These are phyloP conservation scores for Gouania willdenowi DNA, from an alignment of 2,797 vertebrate species.

Conservation along the genomic window DNA sequence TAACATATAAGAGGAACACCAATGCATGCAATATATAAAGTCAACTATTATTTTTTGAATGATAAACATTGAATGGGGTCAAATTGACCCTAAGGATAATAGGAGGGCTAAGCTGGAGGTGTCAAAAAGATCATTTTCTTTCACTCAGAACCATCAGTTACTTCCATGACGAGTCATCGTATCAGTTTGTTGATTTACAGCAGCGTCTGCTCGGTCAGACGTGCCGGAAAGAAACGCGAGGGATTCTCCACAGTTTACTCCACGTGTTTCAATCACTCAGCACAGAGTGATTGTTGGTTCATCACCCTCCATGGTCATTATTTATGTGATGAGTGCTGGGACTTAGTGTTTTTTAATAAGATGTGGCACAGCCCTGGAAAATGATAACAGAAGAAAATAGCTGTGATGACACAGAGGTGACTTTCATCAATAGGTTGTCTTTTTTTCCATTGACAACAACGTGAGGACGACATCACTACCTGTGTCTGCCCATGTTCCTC, in stretches of 20 bases:
- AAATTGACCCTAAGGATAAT: too few relatives aligned
- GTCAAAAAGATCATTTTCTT: conserved; percentile 26
- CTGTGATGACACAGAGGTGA: too few relatives aligned
- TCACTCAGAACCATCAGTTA: conserved; percentile 36
- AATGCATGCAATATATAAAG: too few relatives aligned
- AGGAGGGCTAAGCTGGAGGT: not conserved
- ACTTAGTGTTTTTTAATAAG: not conserved
- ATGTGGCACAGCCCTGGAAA: not conserved
- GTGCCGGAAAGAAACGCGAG: conserved; percentile 10
- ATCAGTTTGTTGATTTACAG: conserved; percentile 36
- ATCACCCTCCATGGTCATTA: conserved; percentile 2
- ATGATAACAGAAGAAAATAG: not conserved
- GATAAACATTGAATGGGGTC: too few relatives aligned
- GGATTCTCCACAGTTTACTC: conserved; percentile 30
- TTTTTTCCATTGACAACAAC: not conserved
- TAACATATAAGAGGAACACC: too few relatives aligned
- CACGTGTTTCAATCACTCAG: conserved; percentile 24
- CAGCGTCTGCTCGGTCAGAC: conserved; percentile 3
- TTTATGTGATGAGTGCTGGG: conserved; percentile 8
- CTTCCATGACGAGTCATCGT: conserved; percentile 4
- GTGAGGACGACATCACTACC: not conserved
- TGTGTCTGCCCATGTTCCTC: not conserved
- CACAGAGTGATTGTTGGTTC: conserved; percentile 2
- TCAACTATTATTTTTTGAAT: too few relatives aligned
- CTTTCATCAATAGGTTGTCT: too few relatives aligned